Evolutionary conservation across 2,888 invertebrate genomes (phyloP), one percentile per base, ranked within the genome.

Genomic region (Tetropium fuscum): DNA sequence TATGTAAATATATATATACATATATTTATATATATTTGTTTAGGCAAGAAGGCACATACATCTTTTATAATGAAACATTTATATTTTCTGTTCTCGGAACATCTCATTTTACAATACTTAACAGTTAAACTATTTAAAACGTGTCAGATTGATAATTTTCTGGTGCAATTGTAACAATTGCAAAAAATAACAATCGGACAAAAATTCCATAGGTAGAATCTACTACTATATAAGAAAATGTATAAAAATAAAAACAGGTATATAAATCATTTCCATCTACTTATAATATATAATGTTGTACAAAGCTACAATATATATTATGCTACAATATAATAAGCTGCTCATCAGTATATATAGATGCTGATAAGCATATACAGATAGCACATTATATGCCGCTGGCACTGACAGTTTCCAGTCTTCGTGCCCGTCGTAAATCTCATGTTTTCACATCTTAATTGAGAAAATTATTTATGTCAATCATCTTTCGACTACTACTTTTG

Each of bases 241-340:
- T 58, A 58, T 53, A 58, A 58, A 58, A 58, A 58, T 58, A 53
- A 58, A 44, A 58, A 53, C 41, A 58, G 51, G 58, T 58, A 44
- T 58, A 53, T 53, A 53, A 43, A 53, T n/a, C n/a, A n/a, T 53
- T 51, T 49, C 53, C 38, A 19, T 53, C 38, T 53, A 53, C 40
- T 22, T 54, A 54, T 44, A 54, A 54, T 36, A 16, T 38, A 40
- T 27, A 40, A 10, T 27, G 20, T 18, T 51, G 36, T 44, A 53
- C 22, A 49, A 18, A n/a, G n/a, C n/a, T n/a, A n/a, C n/a, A n/a
- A n/a, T n/a, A n/a, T n/a, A n/a, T n/a, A n/a, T n/a, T n/a, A n/a
- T n/a, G n/a, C n/a, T n/a, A n/a, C n/a, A n/a, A n/a, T n/a, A n/a
- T n/a, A n/a, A n/a, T n/a, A n/a, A n/a, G n/a, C n/a, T n/a, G n/a